Percentiles rank a stretch among this genome's conserved stretches.
Evolutionary conservation across 2,797 vertebrate species (phyloP).

Genomic region (Anguilla pacifica): DNA sequence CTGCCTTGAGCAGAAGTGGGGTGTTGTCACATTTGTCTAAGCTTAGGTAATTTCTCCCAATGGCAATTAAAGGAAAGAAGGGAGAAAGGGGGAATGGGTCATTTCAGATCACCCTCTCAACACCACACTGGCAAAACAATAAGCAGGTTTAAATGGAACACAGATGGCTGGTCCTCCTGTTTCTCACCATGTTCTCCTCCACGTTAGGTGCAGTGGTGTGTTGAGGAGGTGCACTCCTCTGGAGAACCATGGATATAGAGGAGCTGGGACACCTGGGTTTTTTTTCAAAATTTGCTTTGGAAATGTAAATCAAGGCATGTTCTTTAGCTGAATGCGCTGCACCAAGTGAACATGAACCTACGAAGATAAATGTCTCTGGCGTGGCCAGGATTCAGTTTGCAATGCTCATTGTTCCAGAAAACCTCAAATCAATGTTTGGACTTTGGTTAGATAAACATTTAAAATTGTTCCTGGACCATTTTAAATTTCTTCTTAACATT

Average conservation of each 20-base stretch:
- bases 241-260: not conserved
- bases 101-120: conserved; percentile 8
- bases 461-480: not conserved
- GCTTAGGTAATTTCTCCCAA: conserved; percentile 23
- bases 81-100: not conserved
- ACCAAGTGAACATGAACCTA: not conserved
- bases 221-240: not conserved
- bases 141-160: conserved; percentile 14
- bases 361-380: not conserved
- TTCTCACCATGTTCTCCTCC: not conserved
- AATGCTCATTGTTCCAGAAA: not conserved
- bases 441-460: not conserved
- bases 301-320: not conserved
- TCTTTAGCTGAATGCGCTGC: not conserved
- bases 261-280: not conserved
- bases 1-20: not conserved
- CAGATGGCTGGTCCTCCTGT: not conserved
- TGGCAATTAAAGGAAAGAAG: conserved; percentile 7
- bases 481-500: not conserved
- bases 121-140: conserved; percentile 19
- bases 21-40: conserved; percentile 11
- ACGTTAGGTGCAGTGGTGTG: not conserved
- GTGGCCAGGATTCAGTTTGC: not conserved
- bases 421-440: not conserved
- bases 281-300: not conserved